Evolutionary conservation across 2,888 invertebrate species (phyloP), one percentile per base, ranked within the genome.

Genomic region (Meta bourneti): DNA sequence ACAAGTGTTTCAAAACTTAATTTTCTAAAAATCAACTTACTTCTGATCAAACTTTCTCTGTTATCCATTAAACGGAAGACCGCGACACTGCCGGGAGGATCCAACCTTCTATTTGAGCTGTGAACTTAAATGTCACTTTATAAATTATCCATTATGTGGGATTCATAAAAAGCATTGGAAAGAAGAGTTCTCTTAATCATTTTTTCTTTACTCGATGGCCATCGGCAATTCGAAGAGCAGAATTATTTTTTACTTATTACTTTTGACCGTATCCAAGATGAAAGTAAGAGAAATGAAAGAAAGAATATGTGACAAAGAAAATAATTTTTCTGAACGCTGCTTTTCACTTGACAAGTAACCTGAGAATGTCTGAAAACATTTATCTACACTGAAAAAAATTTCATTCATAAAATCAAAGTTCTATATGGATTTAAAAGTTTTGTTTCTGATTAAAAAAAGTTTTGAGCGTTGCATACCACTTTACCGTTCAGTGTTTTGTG

Each of bases 121-220:
- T 61, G 61, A 61, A 61, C 61, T 61, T 61, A 61, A 61, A 61
- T 61, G 61, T 61, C 61, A 61, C 61, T 61, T 61, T 61, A 61
- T 61, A 61, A 61, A 61, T 61, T 61, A 61, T 61, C 61, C 61
- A 61, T 61, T 61, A 61, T 61, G 61, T 61, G 11, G 61, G 61
- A 61, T 61, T 61, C 61, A 61, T 61, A 61, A 61, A 9, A 61
- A 61, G 13, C 11, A 9, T 16, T 61, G 16, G 61, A 61, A 11
- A 16, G 61, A 61, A 61, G 61, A 61, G 13, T 61, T 61, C 61
- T 9, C 61, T 61, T 16, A 61, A 61, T 61, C 61, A 61, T 61
- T 61, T 61, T 61, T 61, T 61, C 61, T 61, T 9, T 61, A 5
- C 61, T 16, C 61, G 9, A 4, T 61, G 61, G 7, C 61, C 61